Base-by-base conservation (phyloP, 2,113 vertebrate genomes). In the Pollachius pollachius region DNA sequence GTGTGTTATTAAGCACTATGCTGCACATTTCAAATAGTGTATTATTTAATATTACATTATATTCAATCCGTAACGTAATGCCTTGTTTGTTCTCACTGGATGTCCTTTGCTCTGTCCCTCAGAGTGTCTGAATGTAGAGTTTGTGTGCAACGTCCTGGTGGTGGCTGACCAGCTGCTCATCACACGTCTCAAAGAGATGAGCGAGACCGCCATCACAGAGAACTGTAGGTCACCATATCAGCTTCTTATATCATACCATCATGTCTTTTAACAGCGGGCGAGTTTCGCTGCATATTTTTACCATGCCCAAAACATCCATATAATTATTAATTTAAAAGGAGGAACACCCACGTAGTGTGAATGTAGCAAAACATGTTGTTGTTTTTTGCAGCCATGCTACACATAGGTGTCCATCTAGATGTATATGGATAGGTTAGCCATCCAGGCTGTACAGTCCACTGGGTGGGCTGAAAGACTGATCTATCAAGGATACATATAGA, bases 91-190 rank as follows among this genome's bases (percentile, higher is more conserved):
- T 15, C 17, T 56, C 13, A 56, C 13, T 56, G n/a, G n/a, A 56
- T 13, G 13, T 63, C 11, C 37, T 15, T 7, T 27, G 0, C 5
- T 73, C 68, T 69, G 4, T 73, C 77, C 56, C 56, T 89, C 88
- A 99, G 97, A 97, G 65, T 95, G 89, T 87, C 85, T 92, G 69
- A 95, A 95, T 64, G 94, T 98, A 64, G 97, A 97, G 84, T 98
- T 98, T 87, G 78, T 96, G 62, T 98, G 97, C 86, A 96, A 92
- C 0, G 92, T 96, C 56, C 92, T 99, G 84, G 95, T 97, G 73
- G 94, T 98, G 75, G 97, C 97, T 17, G 97, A 99, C 84, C 97
- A 99, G 64, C 92, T 99, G 65, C 94, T 99, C 61, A 95, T 97
- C 87, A 91, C 87, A 25, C 91, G 97, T 34, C 87, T 99, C 52